Evolutionary conservation across 2,888 invertebrate genomes (phyloP).

Genomic region (Morpho achilles): DNA sequence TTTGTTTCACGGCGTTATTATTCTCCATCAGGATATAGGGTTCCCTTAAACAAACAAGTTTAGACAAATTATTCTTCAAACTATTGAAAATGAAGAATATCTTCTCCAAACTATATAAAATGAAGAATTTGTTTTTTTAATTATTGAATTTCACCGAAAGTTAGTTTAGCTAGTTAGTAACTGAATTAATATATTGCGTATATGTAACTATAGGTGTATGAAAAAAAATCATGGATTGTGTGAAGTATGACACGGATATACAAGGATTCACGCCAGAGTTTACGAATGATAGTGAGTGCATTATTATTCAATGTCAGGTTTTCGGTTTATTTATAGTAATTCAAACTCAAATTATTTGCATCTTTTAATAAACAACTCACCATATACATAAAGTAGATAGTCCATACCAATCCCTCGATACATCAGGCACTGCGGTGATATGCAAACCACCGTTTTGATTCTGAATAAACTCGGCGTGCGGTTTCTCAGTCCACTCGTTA

Average conservation of each 20-base stretch:
- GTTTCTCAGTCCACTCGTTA: slow-evolving; percentile 54
- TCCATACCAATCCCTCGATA: slow-evolving; percentile 53
- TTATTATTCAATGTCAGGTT: too few species aligned
- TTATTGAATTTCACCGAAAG: too few species aligned
- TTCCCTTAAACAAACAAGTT: slow-evolving; percentile 46
- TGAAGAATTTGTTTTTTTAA: too few species aligned
- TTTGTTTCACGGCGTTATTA: slow-evolving; percentile 57
- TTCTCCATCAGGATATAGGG: slow-evolving; percentile 58
- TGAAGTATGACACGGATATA: background rate
- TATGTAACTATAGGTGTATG: too few species aligned
- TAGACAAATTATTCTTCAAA: too few species aligned
- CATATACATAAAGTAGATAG: slow-evolving; percentile 62
- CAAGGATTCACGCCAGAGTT: too few species aligned
- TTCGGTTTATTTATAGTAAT: too few species aligned
- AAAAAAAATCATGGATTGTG: background rate
- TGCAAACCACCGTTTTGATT: slow-evolving; percentile 52
- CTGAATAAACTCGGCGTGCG: slow-evolving; percentile 45
- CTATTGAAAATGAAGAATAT: background rate
- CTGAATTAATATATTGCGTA: too few species aligned
- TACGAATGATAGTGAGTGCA: too few species aligned
- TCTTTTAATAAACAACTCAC: slow-evolving; percentile 38
- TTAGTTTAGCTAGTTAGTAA: too few species aligned
- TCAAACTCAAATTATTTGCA: too few species aligned
- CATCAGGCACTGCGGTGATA: slow-evolving; percentile 58
- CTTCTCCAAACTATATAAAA: too few species aligned